Conservation (phyloP, 2,113 vertebrate species). For the Regulus satrapa region DNA sequence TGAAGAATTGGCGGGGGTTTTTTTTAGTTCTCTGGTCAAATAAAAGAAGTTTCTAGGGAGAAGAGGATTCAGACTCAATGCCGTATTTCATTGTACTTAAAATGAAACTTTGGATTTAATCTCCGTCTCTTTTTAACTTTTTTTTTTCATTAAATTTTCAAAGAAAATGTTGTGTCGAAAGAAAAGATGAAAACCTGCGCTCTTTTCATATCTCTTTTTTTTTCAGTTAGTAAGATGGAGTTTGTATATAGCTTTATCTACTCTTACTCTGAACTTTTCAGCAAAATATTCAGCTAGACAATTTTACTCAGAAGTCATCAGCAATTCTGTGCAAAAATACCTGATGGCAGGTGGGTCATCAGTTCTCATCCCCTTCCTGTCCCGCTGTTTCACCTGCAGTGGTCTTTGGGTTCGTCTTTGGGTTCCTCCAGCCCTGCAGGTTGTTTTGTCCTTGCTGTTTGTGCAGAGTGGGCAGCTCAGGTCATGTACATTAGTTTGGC, state of each 20-base stretch:
- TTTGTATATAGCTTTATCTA: not conserved
- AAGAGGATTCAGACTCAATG: not conserved
- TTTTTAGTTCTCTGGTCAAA: constrained; percentile 8
- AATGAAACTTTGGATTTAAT: constrained; percentile 6
- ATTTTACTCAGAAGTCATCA: not conserved
- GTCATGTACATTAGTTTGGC: not conserved
- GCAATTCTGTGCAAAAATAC: not conserved
- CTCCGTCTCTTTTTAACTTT: not conserved
- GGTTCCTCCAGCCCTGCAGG: not conserved
- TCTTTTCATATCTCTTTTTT: not conserved
- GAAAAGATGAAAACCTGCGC: not conserved
- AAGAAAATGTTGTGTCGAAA: not conserved
- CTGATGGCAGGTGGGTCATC: not conserved
- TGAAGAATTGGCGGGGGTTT: constrained; percentile 1
- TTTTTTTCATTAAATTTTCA: not conserved
- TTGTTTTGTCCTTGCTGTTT: not conserved
- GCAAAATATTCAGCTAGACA: not conserved
- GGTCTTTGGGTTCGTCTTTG: not conserved
- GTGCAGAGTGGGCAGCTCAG: not conserved
- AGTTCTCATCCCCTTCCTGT: not conserved
- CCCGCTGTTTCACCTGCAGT: not conserved
- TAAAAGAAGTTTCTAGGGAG: not conserved
- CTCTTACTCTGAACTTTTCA: not conserved
- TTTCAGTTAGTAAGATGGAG: not conserved
- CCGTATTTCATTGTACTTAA: not conserved